A percentile compares a stretch with the other conserved stretches of the same genome.
These are phyloP conservation scores for Helobdella robusta DNA, from an alignment of 2,888 invertebrate genomes.

Conservation along the genomic window DNA sequence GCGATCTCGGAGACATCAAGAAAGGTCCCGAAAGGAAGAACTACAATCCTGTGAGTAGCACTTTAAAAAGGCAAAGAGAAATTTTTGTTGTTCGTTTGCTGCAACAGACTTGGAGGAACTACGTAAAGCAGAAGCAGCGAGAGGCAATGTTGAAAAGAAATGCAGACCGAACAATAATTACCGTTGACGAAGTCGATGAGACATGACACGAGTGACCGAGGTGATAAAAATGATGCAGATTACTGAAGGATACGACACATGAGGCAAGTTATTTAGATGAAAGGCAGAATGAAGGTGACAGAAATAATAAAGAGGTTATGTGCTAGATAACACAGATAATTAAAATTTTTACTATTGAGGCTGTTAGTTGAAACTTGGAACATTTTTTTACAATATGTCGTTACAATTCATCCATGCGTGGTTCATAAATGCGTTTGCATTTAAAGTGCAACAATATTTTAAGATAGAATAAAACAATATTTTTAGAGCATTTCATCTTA, in stretches of 20 bases:
- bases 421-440: too few species aligned
- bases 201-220: not conserved
- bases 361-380: too few species aligned
- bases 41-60: constrained; percentile 87
- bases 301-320: too few species aligned
- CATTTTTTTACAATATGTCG: too few species aligned
- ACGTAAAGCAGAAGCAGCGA: constrained; percentile 21
- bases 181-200: not conserved
- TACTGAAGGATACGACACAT: not conserved
- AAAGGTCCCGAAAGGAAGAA: constrained; percentile 61
- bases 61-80: constrained; percentile 87
- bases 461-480: too few species aligned
- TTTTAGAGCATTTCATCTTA: too few species aligned
- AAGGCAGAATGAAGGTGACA: too few species aligned
- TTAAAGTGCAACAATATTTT: too few species aligned
- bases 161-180: constrained; percentile 14
- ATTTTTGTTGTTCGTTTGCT: constrained; percentile 90
- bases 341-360: too few species aligned
- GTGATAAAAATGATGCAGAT: not conserved
- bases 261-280: too few species aligned
- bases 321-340: too few species aligned
- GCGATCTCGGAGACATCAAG: constrained; percentile 32
- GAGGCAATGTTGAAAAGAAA: constrained; percentile 24
- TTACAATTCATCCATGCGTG: too few species aligned
- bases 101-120: constrained; percentile 57